A percentile compares a stretch with the other conserved stretches of the same genome.
phyloP scores from a whole-genome alignment of 2,113 vertebrate genomes.

The Probosciger aterrimus region DNA sequence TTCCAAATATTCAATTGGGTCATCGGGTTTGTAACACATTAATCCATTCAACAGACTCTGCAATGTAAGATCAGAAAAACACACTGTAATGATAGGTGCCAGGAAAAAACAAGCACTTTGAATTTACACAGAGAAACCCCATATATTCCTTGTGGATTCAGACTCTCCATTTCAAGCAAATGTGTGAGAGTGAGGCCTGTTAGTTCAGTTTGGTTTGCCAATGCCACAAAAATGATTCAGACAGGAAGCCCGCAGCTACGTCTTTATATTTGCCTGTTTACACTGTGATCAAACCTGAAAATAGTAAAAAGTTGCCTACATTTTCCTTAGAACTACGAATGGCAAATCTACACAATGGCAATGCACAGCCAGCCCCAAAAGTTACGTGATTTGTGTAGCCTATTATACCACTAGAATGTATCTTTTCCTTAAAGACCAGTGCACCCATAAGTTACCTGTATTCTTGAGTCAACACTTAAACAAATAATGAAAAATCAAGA shows the following conservation, averaged over 20 bases:
- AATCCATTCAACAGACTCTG: slow-evolving; percentile 96
- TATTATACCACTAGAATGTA: background rate
- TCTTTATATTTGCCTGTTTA: background rate
- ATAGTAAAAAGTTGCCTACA: background rate
- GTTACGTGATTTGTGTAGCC: background rate
- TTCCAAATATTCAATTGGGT: slow-evolving; percentile 96
- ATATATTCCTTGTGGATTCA: background rate
- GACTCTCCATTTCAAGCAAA: background rate
- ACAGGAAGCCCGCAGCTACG: background rate
- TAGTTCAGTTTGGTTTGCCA: background rate
- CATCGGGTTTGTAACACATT: slow-evolving; percentile 94
- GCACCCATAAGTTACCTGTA: background rate
- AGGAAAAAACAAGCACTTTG: background rate
- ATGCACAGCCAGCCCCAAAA: background rate
- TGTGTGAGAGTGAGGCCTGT: background rate
- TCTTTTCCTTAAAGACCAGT: background rate
- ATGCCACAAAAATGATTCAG: background rate
- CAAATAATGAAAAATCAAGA: background rate
- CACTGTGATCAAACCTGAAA: background rate
- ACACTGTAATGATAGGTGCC: background rate
- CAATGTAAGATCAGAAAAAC: slow-evolving; percentile 40
- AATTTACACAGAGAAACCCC: background rate
- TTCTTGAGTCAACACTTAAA: background rate
- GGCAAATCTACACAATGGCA: background rate
- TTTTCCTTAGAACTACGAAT: background rate